A percentile compares a stretch with the other conserved stretches of the same genome.
phyloP scores from a whole-genome alignment of 2,888 invertebrate genomes.

The Criorhina ranunculi region DNA sequence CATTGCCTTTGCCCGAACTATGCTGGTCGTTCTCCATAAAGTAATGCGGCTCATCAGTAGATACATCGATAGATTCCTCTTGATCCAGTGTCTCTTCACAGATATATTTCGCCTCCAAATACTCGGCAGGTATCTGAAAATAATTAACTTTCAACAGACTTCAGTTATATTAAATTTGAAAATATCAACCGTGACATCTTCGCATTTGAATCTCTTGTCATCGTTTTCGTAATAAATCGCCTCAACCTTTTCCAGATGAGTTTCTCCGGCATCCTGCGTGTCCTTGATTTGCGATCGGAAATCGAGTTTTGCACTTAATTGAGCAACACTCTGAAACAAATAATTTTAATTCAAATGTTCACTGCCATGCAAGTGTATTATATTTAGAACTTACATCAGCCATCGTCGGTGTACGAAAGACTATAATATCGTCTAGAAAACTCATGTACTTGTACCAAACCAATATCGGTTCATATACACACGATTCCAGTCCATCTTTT shows the following conservation, averaged over 20 bases:
- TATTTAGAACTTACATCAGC: neutral
- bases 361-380: conserved; percentile 14
- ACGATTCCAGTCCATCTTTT: neutral
- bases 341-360: neutral
- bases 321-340: neutral
- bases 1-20: neutral
- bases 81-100: neutral
- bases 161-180: neutral
- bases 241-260: conserved; percentile 5
- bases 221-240: conserved; percentile 13
- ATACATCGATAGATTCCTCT: neutral
- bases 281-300: neutral
- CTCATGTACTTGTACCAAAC: conserved; percentile 29
- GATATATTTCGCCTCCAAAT: conserved; percentile 1
- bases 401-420: conserved; percentile 11
- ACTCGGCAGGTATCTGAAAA: conserved; percentile 1
- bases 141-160: neutral
- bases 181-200: neutral
- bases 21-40: neutral
- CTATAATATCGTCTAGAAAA: conserved; percentile 22
- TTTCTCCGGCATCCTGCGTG: neutral
- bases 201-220: neutral
- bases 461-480: neutral
- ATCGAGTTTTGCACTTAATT: too few species aligned
- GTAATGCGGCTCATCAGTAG: neutral